phyloP scores from a whole-genome alignment of 2,888 invertebrate genomes.

The Dolomedes plantarius region DNA sequence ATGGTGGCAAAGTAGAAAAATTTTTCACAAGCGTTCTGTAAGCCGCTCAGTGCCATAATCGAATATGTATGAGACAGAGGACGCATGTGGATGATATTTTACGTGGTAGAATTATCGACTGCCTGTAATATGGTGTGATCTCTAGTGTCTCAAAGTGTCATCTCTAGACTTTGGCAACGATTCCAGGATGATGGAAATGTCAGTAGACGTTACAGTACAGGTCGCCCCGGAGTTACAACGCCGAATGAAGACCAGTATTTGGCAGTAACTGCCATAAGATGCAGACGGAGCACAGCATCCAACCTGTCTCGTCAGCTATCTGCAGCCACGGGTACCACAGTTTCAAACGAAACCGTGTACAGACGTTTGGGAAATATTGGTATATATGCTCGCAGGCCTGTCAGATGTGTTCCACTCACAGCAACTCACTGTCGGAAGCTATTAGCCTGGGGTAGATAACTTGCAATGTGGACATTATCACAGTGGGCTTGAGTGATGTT shows the following conservation, averaged over 20 bases:
- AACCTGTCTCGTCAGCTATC: constrained; percentile 28
- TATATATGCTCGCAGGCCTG: constrained; percentile 27
- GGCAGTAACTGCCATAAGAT: constrained; percentile 24
- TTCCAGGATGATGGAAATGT: constrained; percentile 20
- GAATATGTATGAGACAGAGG: neutral
- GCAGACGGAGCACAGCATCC: constrained; percentile 19
- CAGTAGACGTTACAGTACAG: constrained; percentile 23
- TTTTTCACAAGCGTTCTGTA: constrained; percentile 20
- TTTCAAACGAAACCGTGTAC: constrained; percentile 26
- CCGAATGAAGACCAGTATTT: constrained; percentile 30
- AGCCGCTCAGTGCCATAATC: neutral
- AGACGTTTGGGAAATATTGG: constrained; percentile 25
- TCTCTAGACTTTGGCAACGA: constrained; percentile 15
- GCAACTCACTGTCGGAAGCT: constrained; percentile 19
- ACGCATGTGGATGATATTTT: neutral
- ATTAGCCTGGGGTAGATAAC: constrained; percentile 10
- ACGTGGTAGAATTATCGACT: constrained; percentile 7
- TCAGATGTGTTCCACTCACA: constrained; percentile 18
- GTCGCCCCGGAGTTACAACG: constrained; percentile 17
- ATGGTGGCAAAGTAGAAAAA: constrained; percentile 7
- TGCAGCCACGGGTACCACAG: constrained; percentile 21
- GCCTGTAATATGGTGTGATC: neutral
- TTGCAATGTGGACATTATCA: constrained; percentile 6
- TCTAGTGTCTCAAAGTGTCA: neutral
- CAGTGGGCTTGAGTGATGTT: constrained; percentile 20